Evolutionary conservation across 1,140 invertebrate genomes (phyloP).

Genomic region (Telenomus remus): DNA sequence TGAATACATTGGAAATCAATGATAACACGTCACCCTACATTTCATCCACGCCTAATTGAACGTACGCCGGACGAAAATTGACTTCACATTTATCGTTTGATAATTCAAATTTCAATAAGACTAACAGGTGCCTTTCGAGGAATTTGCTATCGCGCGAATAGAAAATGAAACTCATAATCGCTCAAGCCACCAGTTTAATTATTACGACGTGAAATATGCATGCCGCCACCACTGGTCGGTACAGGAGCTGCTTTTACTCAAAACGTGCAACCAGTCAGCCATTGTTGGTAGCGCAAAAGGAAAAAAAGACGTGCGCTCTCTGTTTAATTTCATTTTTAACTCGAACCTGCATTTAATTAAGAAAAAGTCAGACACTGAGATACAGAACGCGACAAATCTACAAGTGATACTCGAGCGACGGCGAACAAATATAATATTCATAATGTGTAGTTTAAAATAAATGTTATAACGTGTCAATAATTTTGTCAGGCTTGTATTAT

Average conservation of each 20-base stretch:
- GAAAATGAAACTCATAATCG: conserved; percentile 66
- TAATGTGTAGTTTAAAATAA: conserved; percentile 28
- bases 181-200: conserved; percentile 70
- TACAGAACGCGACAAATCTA: conserved; percentile 45
- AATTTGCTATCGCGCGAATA: conserved; percentile 54
- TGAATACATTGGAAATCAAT: no score
- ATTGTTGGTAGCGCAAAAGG: conserved; percentile 63
- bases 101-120: conserved; percentile 40
- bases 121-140: conserved; percentile 19
- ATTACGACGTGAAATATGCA: conserved; percentile 71
- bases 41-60: no score
- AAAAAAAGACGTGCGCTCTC: conserved; percentile 59
- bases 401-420: conserved; percentile 42
- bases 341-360: conserved; percentile 72
- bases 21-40: no score
- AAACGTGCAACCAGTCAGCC: conserved; percentile 66
- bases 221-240: conserved; percentile 57
- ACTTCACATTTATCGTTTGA: conserved; percentile 16
- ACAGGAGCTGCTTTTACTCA: conserved; percentile 52
- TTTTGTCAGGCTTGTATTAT: conserved; percentile 43
- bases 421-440: conserved; percentile 35
- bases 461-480: conserved; percentile 12
- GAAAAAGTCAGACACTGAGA: conserved; percentile 67
- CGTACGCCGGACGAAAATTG: not conserved
- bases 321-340: conserved; percentile 73